Conservation (phyloP, 2,888 invertebrate species). For the Laothoe populi region DNA sequence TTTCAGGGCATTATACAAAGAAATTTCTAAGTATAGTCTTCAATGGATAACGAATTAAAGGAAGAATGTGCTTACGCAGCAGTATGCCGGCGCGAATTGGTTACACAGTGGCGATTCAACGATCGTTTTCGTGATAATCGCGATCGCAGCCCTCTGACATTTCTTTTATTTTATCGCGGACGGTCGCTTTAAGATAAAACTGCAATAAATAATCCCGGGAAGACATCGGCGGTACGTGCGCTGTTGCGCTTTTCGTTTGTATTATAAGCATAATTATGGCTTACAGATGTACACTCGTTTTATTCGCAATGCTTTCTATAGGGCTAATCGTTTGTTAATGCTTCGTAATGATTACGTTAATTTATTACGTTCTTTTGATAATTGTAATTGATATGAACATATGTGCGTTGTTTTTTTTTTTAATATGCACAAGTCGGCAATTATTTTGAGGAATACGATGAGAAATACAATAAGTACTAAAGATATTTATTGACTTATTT, state of each 20-base stretch:
- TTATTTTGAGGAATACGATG: neutral
- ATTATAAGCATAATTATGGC: slow-evolving; percentile 77
- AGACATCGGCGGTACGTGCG: slow-evolving; percentile 70
- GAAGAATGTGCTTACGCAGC: slow-evolving; percentile 35
- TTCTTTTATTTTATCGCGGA: slow-evolving; percentile 82
- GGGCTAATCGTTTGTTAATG: slow-evolving; percentile 67
- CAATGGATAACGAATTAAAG: slow-evolving; percentile 40
- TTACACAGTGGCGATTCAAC: slow-evolving; percentile 65
- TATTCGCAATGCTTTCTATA: slow-evolving; percentile 64
- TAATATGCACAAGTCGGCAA: slow-evolving; percentile 6
- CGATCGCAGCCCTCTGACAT: slow-evolving; percentile 76
- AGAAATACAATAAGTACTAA: neutral
- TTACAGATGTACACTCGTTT: slow-evolving; percentile 56
- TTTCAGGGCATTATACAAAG: slow-evolving; percentile 13
- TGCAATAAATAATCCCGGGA: slow-evolving; percentile 77
- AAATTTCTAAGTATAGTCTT: slow-evolving; percentile 28
- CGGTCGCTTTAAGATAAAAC: slow-evolving; percentile 77
- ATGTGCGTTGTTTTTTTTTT: slow-evolving; percentile 20
- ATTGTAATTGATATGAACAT: slow-evolving; percentile 33
- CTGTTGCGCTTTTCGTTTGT: slow-evolving; percentile 77
- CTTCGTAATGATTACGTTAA: slow-evolving; percentile 60
- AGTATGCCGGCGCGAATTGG: slow-evolving; percentile 42
- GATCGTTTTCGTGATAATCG: slow-evolving; percentile 79
- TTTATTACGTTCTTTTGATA: slow-evolving; percentile 49
- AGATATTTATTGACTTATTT: too few relatives aligned